Evolutionary conservation across 2,888 invertebrate species (phyloP).

Genomic region (Rapana venosa): DNA sequence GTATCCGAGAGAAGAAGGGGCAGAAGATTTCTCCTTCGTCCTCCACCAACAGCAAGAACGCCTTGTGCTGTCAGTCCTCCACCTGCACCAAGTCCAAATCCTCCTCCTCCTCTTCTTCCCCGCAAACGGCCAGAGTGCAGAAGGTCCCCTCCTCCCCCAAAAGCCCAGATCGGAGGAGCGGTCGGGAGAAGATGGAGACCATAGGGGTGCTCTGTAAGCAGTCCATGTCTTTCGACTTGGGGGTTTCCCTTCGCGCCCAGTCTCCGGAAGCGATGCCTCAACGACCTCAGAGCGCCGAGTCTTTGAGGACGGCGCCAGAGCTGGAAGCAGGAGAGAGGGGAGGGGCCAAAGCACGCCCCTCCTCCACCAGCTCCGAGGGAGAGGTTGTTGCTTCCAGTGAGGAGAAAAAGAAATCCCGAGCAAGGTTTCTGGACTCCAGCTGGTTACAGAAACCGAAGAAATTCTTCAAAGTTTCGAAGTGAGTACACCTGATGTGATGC

Average conservation of each 20-base stretch:
- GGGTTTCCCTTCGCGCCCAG: constrained; percentile 63
- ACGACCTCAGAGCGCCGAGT: constrained; percentile 36
- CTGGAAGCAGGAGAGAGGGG: constrained; percentile 36
- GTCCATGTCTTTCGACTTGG: constrained; percentile 73
- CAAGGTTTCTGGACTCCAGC: constrained; percentile 69
- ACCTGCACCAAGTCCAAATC: constrained; percentile 43
- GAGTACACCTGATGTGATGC: constrained; percentile 52
- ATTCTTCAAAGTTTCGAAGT: constrained; percentile 77
- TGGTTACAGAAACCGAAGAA: constrained; percentile 75
- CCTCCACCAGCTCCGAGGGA: constrained; percentile 62
- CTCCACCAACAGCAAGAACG: constrained; percentile 43
- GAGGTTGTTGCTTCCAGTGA: constrained; percentile 55
- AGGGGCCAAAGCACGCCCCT: constrained; percentile 41
- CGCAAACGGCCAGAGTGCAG: constrained; percentile 18
- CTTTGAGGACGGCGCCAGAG: constrained; percentile 33
- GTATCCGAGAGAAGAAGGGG: not conserved
- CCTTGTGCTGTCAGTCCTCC: constrained; percentile 39
- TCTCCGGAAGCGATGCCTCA: constrained; percentile 48
- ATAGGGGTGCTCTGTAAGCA: constrained; percentile 75
- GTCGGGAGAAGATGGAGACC: constrained; percentile 69
- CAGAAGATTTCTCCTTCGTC: constrained; percentile 45
- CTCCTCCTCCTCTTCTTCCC: constrained; percentile 36
- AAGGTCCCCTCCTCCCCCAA: constrained; percentile 43
- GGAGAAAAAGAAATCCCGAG: constrained; percentile 64
- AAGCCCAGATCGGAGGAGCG: constrained; percentile 46